Evolutionary conservation across 2,113 vertebrate species (phyloP), one percentile per base, ranked within the genome.

Genomic region (Protomyctophum bolini): DNA sequence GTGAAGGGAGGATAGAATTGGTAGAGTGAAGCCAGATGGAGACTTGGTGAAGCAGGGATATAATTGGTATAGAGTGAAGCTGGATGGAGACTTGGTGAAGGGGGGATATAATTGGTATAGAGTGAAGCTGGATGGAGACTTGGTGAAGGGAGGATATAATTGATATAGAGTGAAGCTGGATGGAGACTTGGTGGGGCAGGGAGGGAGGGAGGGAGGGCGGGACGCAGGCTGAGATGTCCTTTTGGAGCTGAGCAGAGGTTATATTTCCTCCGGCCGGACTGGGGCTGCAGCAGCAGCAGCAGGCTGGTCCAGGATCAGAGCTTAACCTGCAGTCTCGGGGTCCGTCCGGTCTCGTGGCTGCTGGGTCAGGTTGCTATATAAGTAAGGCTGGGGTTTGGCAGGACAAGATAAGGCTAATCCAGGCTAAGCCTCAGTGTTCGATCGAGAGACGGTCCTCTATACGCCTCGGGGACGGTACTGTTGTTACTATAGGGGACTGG

Each of bases 161-260:
- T 21, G 33, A 3, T 41, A 41, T n/a, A n/a, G 33, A 41, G 33
- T 41, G 33, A 41, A 41, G 33, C 33, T 6, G 33, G 33, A 41
- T 41, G 33, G 33, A 41, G 33, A 6, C 33, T 41, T 41, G 33
- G 33, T 41, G 33, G 5, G 5, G 33, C 50, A 76, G 15, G 56
- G 15, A 58, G 57, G 57, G 21, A 58, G 57, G 28, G 2, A 29
- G 48, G 28, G n/a, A 14, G 33, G 54, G 48, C 10, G 56, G 69
- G 74, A 87, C 84, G 86, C 72, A 66, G 68, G 47, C 10, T 70
- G 70, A 59, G 51, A 48, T 76, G 8, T 65, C 63, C 46, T 68
- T 15, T 59, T 51, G 58, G 47, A 45, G 66, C 76, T 70, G 65
- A 83, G 10, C 52, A 54, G 52, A 54, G 10, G 52, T 54, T 41